Percentiles rank a stretch among this genome's conserved stretches.
These are phyloP conservation scores for Stegostoma tigrinum DNA, from an alignment of 2,113 vertebrate genomes.

Conservation along the genomic window DNA sequence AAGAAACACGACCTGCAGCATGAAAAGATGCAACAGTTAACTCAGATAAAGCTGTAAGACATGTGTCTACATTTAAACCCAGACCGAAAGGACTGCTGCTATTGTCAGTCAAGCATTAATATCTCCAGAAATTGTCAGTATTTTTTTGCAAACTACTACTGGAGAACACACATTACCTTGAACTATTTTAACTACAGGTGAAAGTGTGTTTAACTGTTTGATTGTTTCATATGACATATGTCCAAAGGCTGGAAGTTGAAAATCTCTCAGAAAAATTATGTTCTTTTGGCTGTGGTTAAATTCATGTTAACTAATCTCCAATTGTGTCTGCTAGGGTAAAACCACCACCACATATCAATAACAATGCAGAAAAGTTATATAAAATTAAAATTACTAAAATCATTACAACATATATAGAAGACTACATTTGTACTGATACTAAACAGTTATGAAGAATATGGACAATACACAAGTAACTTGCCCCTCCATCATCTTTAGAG, in stretches of 20 bases:
- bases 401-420: not conserved
- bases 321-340: not conserved
- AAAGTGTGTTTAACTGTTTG: not conserved
- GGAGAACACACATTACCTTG: not conserved
- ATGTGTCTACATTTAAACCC: not conserved
- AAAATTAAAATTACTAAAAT: not conserved
- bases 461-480: too few relatives aligned
- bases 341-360: not conserved
- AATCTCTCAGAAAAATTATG: not conserved
- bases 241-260: not conserved
- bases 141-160: not conserved
- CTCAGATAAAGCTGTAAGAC: not conserved
- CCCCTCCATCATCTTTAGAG: not conserved
- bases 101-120: not conserved
- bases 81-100: not conserved
- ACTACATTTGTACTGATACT: not conserved
- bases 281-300: not conserved
- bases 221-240: not conserved
- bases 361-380: not conserved
- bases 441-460: not conserved
- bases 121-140: not conserved
- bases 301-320: not conserved
- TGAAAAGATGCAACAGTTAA: slow-evolving; percentile 28
- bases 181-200: not conserved
- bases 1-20: slow-evolving; percentile 77